Evolutionary conservation across 92 coral and sea anemone species (phyloP).

Genomic region (Porites cylindrica): DNA sequence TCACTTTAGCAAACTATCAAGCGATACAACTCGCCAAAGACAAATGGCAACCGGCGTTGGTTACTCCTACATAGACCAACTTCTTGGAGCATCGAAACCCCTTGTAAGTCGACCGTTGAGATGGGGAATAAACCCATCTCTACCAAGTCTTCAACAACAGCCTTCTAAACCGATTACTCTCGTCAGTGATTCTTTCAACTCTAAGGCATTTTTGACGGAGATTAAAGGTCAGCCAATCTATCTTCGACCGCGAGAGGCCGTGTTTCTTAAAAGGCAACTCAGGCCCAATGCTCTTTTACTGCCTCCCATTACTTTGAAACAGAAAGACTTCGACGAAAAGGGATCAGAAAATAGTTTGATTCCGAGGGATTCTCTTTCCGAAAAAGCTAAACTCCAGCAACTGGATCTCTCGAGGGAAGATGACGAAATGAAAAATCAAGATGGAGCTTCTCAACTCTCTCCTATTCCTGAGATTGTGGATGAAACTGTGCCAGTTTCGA

Average conservation of each 20-base stretch:
- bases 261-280: constrained; percentile 5
- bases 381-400: background rate
- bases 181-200: background rate
- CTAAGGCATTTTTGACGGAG: constrained; percentile 46
- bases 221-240: constrained; percentile 55
- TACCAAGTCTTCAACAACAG: constrained; percentile 41
- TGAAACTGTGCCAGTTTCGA: background rate
- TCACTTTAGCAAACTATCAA: constrained; percentile 29
- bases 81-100: constrained; percentile 71
- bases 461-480: constrained; percentile 20
- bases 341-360: background rate
- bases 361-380: constrained; percentile 11
- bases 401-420: too few relatives aligned
- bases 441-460: constrained; percentile 23
- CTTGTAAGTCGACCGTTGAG: constrained; percentile 77
- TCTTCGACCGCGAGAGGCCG: constrained; percentile 54
- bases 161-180: constrained; percentile 39
- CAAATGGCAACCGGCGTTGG: constrained; percentile 71
- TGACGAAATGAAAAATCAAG: background rate
- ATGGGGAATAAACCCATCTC: constrained; percentile 80
- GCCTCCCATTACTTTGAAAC: constrained; percentile 27
- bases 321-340: background rate
- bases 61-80: constrained; percentile 73
- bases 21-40: constrained; percentile 52
- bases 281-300: constrained; percentile 8